Evolutionary conservation across 1,140 invertebrate genomes (phyloP).

Genomic region (Lasaia peninsularis): DNA sequence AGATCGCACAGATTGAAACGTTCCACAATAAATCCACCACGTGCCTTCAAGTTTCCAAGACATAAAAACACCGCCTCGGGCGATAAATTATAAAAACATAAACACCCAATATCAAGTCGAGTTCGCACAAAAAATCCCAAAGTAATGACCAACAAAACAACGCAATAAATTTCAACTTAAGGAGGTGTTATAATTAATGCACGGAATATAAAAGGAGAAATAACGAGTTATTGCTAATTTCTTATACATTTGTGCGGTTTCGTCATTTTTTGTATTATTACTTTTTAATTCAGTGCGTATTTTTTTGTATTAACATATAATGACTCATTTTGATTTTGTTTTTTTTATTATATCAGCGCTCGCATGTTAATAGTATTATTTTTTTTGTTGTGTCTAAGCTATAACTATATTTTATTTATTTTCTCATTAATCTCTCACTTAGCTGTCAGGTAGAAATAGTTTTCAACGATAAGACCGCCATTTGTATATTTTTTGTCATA

Average conservation of each 20-base stretch:
- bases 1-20: conserved; percentile 67
- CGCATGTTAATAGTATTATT: too few species aligned
- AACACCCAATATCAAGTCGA: conserved; percentile 58
- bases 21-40: conserved; percentile 60
- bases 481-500: too few species aligned
- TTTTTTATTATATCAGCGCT: too few species aligned
- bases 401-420: too few species aligned
- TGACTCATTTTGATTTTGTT: too few species aligned
- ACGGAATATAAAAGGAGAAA: conserved; percentile 51
- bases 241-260: conserved; percentile 40
- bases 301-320: too few species aligned
- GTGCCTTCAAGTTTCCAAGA: conserved; percentile 51
- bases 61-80: conserved; percentile 58
- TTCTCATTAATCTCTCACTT: too few species aligned
- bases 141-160: conserved; percentile 67
- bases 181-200: conserved; percentile 75
- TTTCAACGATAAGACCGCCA: too few species aligned
- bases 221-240: conserved; percentile 47
- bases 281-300: neutral
- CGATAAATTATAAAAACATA: conserved; percentile 67
- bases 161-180: conserved; percentile 69
- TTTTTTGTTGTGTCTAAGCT: too few species aligned
- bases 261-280: neutral
- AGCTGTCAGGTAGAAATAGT: too few species aligned
- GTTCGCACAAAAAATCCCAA: conserved; percentile 42